Evolutionary conservation across 1,140 invertebrate species (phyloP), one percentile per base, ranked within the genome.

Genomic region (Drosophila burlai): DNA sequence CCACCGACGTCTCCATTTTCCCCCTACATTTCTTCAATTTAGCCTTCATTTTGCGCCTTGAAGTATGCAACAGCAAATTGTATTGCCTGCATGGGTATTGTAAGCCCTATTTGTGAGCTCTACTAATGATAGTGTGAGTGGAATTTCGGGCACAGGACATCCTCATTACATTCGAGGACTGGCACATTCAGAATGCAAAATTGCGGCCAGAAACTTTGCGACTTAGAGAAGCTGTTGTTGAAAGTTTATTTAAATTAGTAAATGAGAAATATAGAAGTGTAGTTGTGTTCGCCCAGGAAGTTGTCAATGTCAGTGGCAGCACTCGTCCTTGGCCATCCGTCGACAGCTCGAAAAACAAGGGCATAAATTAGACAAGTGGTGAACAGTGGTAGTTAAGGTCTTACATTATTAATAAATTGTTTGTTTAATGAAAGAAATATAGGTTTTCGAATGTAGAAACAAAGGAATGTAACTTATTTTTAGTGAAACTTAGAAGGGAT

Each of bases 201-300:
- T 67, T 76, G 66, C 57, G 59, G 46, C 72, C 46, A 16, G 68
- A 74, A 83, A 76, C 43, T 62, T 77, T 83, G 54, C 29, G 68
- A 40, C 49, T 66, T 26, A 9, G 57, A 43, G 36, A 40, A 26
- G 43, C 50, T 61, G 65, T 45, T 86, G 73, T 60, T 86, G 73
- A 83, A 87, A 89, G 84, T 89, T 89, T 83, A 74, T 89, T 87
- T 83, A 89, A 87, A 89, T 87, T 83, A 87, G 80, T 84, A 84
- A 87, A 87, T 89, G 86, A 84, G 83, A 83, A 83, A 50, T 74
- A 74, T 83, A 45, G 74, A 60, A 55, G 84, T 71, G 72, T 82
- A 68, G 75, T 65, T 79, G 84, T 79, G 26, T 29, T 74, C 38
- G 52, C 73, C 68, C 54, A 57, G 84, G 73, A 81, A 89, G 85